Evolutionary conservation across 2,888 invertebrate genomes (phyloP).

Genomic region (Lepidocyrtoides sp.): DNA sequence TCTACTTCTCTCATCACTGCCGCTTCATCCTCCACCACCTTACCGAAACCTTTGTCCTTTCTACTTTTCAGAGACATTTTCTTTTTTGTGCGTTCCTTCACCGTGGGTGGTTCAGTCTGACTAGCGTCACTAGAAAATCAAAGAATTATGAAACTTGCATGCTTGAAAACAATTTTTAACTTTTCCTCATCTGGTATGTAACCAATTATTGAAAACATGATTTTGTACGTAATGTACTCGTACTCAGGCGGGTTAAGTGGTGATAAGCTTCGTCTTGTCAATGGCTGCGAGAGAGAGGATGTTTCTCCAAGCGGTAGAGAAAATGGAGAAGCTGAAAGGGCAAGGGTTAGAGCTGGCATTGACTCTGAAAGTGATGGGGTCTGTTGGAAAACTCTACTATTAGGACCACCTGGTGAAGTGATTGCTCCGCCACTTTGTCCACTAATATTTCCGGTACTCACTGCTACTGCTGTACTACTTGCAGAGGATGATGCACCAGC

Average conservation of each 20-base stretch:
- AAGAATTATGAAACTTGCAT: not conserved
- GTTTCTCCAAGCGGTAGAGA: conserved; percentile 68
- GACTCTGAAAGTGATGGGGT: conserved; percentile 80
- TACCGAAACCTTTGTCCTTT: conserved; percentile 79
- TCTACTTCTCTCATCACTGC: conserved; percentile 60
- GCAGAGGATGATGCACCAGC: conserved; percentile 7
- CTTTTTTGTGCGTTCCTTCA: conserved; percentile 81
- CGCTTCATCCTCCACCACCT: conserved; percentile 81
- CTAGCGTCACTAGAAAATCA: conserved; percentile 73
- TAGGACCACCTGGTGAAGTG: conserved; percentile 42
- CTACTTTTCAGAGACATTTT: conserved; percentile 82
- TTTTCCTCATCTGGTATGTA: no score
- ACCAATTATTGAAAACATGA: not conserved
- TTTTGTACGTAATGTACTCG: not conserved
- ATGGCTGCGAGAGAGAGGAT: conserved; percentile 68
- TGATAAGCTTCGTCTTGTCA: conserved; percentile 72
- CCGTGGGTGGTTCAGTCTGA: conserved; percentile 78
- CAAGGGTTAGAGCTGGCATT: conserved; percentile 82
- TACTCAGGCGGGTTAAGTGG: conserved; percentile 76
- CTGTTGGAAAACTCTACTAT: conserved; percentile 59
- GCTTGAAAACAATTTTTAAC: no score
- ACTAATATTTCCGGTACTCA: conserved; percentile 46
- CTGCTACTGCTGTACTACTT: conserved; percentile 18
- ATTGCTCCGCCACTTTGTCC: not conserved
- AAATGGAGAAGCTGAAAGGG: conserved; percentile 80